These are phyloP conservation scores for Dicentrarchus labrax DNA, from an alignment of 2,113 vertebrate genomes.

Conservation along the genomic window DNA sequence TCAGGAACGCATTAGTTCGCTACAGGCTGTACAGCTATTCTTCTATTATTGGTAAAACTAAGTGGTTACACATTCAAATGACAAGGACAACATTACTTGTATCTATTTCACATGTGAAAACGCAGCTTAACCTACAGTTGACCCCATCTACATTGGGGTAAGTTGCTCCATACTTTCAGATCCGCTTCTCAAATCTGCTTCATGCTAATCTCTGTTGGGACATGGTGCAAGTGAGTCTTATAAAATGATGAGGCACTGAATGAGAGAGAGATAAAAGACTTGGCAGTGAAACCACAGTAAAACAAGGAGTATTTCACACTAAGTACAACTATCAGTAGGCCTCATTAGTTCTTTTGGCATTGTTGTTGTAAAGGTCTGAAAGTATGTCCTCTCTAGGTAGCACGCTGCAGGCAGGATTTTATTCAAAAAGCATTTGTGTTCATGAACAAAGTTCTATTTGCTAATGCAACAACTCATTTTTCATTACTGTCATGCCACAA, in stretches of 20 bases:
- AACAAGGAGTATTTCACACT: neutral
- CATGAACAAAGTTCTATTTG: neutral
- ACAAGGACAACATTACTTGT: neutral
- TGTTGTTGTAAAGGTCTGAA: slow-evolving; percentile 21
- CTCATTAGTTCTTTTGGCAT: slow-evolving; percentile 20
- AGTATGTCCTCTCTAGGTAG: neutral
- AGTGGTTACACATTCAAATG: neutral
- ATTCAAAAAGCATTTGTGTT: neutral
- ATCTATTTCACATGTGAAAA: neutral
- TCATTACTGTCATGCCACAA: neutral
- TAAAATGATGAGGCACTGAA: neutral
- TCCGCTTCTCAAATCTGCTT: neutral
- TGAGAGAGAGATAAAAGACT: slow-evolving; percentile 35
- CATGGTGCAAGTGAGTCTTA: neutral
- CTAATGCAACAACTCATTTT: neutral
- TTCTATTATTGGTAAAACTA: neutral
- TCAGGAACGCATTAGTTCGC: neutral
- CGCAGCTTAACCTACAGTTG: neutral
- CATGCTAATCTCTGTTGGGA: neutral
- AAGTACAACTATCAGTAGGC: slow-evolving; percentile 1
- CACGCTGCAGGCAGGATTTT: neutral
- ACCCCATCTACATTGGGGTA: neutral
- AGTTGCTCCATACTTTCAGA: neutral
- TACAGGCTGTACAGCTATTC: neutral
- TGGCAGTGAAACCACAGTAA: slow-evolving; percentile 7